These are phyloP conservation scores for Phasianus colchicus DNA, from an alignment of 2,113 vertebrate species.

Conservation along the genomic window DNA sequence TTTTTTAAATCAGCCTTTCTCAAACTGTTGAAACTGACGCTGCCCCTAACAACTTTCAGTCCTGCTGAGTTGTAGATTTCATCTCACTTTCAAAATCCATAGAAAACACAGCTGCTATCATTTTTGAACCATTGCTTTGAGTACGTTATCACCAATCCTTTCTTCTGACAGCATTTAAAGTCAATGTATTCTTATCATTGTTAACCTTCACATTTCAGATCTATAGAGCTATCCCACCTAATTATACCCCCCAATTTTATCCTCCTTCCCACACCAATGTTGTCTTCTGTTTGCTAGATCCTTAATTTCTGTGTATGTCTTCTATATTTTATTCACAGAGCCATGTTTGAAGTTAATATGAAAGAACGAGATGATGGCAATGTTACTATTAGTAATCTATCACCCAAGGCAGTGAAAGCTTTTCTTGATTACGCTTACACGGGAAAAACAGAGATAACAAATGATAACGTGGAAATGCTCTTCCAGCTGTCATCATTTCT, in stretches of 20 bases:
- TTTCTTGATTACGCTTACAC: slow-evolving; percentile 98
- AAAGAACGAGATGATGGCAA: slow-evolving; percentile 91
- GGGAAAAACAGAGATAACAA: slow-evolving; percentile 90
- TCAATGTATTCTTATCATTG: neutral
- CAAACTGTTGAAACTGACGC: neutral
- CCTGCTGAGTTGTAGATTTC: neutral
- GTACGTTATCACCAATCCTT: neutral
- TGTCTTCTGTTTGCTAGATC: neutral
- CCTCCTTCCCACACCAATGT: neutral
- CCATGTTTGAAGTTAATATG: slow-evolving; percentile 98
- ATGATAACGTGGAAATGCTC: slow-evolving; percentile 93
- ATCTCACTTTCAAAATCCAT: neutral
- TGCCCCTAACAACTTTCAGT: neutral
- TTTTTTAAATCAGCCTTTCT: neutral
- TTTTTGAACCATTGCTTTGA: neutral
- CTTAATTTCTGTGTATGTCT: slow-evolving; percentile 54
- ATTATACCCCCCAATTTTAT: neutral
- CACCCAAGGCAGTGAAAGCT: slow-evolving; percentile 83
- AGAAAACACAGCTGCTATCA: neutral
- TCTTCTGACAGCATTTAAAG: neutral
- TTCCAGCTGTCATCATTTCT: slow-evolving; percentile 97
- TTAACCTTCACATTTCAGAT: neutral
- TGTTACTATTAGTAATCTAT: slow-evolving; percentile 91
- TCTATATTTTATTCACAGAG: slow-evolving; percentile 81
- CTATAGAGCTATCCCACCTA: neutral